A percentile compares a stretch with the other conserved stretches of the same genome.
Evolutionary conservation across 2,888 invertebrate genomes (phyloP).

Genomic region (Oscheius myriophilus): DNA sequence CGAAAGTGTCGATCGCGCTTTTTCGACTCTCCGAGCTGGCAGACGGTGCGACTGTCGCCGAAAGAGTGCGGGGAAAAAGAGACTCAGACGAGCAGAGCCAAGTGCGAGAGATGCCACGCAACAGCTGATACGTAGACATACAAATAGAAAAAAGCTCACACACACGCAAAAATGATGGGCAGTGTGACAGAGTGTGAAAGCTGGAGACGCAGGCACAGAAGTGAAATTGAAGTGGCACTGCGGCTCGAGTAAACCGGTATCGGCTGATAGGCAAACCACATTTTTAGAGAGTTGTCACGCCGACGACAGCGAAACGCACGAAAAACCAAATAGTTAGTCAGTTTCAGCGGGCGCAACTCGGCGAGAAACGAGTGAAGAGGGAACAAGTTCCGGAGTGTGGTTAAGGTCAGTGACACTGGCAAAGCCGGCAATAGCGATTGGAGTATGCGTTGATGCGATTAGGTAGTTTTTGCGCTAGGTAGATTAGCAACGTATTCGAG

Average conservation of each 20-base stretch:
- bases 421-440: conserved; percentile 20
- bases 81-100: conserved; percentile 17
- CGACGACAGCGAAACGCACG: not conserved
- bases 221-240: conserved; percentile 14
- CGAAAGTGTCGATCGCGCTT: conserved; percentile 32
- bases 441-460: conserved; percentile 30
- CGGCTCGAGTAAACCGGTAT: conserved; percentile 27
- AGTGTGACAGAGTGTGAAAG: conserved; percentile 1
- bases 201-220: conserved; percentile 15
- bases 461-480: conserved; percentile 31
- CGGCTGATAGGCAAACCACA: conserved; percentile 21
- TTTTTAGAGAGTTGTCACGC: not conserved
- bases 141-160: conserved; percentile 30
- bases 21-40: conserved; percentile 29
- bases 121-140: conserved; percentile 34
- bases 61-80: conserved; percentile 22
- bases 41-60: conserved; percentile 27
- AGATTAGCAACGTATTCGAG: conserved; percentile 30
- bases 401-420: conserved; percentile 18
- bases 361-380: not conserved
- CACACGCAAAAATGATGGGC: conserved; percentile 28
- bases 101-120: conserved; percentile 28
- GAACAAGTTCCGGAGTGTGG: not conserved
- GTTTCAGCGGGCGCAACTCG: too few species aligned
- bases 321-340: too few species aligned